phyloP scores from a whole-genome alignment of 2,113 vertebrate species.

The Mungos mungo region DNA sequence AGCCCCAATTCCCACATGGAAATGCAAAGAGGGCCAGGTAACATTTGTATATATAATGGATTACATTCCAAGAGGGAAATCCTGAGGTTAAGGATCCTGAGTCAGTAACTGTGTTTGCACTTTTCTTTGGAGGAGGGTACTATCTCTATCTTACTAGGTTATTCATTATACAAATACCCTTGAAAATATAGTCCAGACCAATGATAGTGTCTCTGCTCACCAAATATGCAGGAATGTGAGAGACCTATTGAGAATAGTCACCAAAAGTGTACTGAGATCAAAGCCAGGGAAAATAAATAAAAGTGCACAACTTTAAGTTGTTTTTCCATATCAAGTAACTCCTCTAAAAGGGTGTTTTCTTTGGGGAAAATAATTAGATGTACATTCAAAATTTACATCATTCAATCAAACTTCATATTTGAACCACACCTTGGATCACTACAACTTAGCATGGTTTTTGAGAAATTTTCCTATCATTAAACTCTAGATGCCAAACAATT shows the following conservation, averaged over 20 bases:
- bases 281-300: background rate
- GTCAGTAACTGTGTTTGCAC: background rate
- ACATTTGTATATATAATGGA: background rate
- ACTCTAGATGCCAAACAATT: background rate
- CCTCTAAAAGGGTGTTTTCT: background rate
- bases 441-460: background rate
- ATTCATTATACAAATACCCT: background rate
- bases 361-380: background rate
- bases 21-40: background rate
- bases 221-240: background rate
- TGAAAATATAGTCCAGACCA: background rate
- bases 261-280: background rate
- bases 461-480: background rate
- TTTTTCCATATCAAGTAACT: background rate
- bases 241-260: background rate
- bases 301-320: background rate
- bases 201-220: background rate
- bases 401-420: background rate
- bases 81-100: background rate
- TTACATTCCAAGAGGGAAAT: background rate
- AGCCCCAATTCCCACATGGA: background rate
- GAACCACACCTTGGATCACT: background rate
- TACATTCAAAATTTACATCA: background rate
- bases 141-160: background rate
- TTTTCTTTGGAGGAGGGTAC: background rate